These are phyloP conservation scores for Julus scanicus DNA, from an alignment of 2,888 invertebrate genomes.

Conservation along the genomic window DNA sequence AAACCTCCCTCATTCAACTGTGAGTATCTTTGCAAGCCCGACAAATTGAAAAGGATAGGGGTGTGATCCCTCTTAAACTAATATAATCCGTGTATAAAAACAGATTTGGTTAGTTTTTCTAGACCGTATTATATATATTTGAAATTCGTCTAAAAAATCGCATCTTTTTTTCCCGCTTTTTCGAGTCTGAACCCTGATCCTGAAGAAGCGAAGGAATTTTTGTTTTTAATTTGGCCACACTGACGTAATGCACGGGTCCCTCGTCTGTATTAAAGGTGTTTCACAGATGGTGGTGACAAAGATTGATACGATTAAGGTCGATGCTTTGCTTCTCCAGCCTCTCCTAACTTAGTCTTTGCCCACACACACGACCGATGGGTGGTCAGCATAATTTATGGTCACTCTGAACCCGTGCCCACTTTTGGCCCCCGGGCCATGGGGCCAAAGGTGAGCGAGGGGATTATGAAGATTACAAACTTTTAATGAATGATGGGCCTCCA, in stretches of 20 bases:
- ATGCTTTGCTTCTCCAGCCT: background rate
- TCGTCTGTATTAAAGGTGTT: slow-evolving; percentile 41
- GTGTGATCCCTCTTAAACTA: no score
- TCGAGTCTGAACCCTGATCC: background rate
- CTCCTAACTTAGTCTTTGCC: slow-evolving; percentile 19
- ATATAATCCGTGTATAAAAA: no score
- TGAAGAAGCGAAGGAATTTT: background rate
- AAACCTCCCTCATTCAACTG: no score
- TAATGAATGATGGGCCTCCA: slow-evolving; percentile 21
- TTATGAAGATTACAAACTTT: background rate
- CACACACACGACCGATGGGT: slow-evolving; percentile 47
- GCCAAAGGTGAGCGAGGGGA: background rate
- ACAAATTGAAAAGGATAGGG: no score
- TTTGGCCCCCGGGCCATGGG: background rate
- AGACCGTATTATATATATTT: no score
- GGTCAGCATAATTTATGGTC: slow-evolving; percentile 48
- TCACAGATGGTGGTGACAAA: slow-evolving; percentile 49
- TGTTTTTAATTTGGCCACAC: background rate
- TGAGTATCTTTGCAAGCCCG: no score
- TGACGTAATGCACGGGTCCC: background rate
- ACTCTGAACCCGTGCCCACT: background rate
- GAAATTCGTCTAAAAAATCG: no score
- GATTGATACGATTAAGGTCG: slow-evolving; percentile 48
- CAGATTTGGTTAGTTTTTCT: no score
- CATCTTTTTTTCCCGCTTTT: background rate